A percentile compares a stretch with the other conserved stretches of the same genome.
Conservation (phyloP, 2,888 invertebrate species). For the Hirtodrosophila cameraria region DNA sequence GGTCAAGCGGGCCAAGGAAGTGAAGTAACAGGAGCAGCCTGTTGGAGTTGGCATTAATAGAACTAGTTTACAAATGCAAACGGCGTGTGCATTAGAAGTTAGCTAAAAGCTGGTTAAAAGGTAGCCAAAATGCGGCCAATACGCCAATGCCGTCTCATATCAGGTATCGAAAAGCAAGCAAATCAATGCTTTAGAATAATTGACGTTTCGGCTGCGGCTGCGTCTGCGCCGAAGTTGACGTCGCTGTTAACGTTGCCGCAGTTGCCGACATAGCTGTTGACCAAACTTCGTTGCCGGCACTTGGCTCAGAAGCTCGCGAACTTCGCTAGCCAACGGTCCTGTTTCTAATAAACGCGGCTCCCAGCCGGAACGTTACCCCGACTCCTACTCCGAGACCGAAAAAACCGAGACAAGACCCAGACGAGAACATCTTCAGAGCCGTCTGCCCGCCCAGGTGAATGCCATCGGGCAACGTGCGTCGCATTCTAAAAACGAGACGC, state of each 20-base stretch:
- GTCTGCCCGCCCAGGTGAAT: conserved; percentile 70
- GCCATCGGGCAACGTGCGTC: conserved; percentile 72
- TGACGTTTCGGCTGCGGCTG: conserved; percentile 54
- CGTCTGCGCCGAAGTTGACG: conserved; percentile 27
- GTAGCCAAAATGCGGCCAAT: conserved; percentile 43
- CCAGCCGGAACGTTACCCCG: conserved; percentile 18
- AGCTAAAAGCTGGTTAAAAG: conserved; percentile 7
- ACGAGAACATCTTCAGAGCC: conserved; percentile 39
- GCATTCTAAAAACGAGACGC: conserved; percentile 59
- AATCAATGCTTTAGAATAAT: conserved; percentile 62
- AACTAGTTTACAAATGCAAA: conserved; percentile 47
- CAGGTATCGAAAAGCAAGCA: conserved; percentile 37
- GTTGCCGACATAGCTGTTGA: conserved; percentile 69
- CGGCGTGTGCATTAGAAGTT: conserved; percentile 21
- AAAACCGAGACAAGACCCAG: conserved; percentile 31
- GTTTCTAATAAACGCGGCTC: conserved; percentile 58
- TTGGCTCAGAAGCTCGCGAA: conserved; percentile 76
- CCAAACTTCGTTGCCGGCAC: conserved; percentile 63
- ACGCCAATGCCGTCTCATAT: conserved; percentile 43
- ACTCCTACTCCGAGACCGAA: no score
- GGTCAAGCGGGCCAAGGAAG: conserved; percentile 4
- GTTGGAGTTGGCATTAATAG: conserved; percentile 26
- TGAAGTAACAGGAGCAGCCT: conserved; percentile 25
- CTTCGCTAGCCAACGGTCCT: conserved; percentile 69
- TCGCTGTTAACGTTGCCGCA: conserved; percentile 34